Evolutionary conservation across 2,113 vertebrate species (phyloP).

Genomic region (Lonchura striata): DNA sequence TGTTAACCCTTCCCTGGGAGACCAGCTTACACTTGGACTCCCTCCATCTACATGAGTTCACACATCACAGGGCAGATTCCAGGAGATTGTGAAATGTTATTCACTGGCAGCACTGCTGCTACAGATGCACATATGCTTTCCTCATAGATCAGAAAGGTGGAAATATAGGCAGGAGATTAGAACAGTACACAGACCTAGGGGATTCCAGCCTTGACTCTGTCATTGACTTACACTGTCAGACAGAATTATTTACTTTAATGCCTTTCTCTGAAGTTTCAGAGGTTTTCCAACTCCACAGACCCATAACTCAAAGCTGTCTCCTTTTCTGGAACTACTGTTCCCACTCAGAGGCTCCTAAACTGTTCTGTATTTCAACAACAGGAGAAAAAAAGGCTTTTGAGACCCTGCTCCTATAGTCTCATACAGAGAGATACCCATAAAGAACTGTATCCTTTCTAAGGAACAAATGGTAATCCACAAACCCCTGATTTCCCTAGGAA

Average conservation of each 20-base stretch:
- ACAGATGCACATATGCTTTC: not conserved
- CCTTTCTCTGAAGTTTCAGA: not conserved
- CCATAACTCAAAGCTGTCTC: not conserved
- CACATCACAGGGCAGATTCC: not conserved
- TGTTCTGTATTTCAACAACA: not conserved
- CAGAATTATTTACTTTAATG: not conserved
- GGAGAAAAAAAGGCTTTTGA: not conserved
- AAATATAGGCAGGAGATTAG: not conserved
- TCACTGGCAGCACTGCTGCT: not conserved
- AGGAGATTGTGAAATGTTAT: not conserved
- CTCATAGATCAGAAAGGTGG: not conserved
- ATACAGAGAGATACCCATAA: too few relatives aligned
- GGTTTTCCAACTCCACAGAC: not conserved
- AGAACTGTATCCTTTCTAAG: not conserved
- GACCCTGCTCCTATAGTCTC: not conserved
- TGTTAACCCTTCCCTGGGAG: not conserved
- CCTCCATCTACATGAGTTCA: not conserved
- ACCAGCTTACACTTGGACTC: not conserved
- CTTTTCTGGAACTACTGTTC: not conserved
- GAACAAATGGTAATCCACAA: not conserved
- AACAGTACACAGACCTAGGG: not conserved
- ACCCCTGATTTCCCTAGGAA: not conserved
- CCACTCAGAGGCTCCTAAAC: not conserved
- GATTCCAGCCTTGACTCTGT: not conserved
- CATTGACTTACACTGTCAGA: not conserved